phyloP scores from a whole-genome alignment of 2,113 vertebrate species.

The Cololabis saira region DNA sequence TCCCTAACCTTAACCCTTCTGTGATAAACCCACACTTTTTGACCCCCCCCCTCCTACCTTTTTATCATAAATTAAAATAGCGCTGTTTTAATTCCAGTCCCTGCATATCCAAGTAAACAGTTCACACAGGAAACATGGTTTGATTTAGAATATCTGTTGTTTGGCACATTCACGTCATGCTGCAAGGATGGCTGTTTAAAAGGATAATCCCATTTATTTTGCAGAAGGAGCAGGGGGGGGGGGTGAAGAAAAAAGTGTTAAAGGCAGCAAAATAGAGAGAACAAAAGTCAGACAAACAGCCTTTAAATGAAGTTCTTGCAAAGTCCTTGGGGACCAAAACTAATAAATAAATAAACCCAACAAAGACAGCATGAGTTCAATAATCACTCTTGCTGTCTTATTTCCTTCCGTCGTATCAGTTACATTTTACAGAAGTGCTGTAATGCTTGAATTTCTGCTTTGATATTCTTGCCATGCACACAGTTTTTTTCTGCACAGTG shows the following conservation, averaged over 20 bases:
- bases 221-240: no score
- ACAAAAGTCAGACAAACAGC: no score
- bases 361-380: no score
- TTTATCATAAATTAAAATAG: constrained; percentile 29
- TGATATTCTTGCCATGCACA: neutral
- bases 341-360: no score
- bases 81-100: constrained; percentile 22
- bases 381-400: no score
- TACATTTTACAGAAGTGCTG: neutral
- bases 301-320: no score
- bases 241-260: no score
- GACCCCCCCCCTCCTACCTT: constrained; percentile 1
- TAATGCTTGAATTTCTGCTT: neutral
- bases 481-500: neutral
- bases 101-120: constrained; percentile 9
- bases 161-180: neutral
- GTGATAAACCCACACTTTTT: constrained; percentile 17
- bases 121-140: neutral
- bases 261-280: no score
- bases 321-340: no score
- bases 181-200: neutral
- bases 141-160: constrained; percentile 7
- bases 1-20: no score
- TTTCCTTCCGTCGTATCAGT: no score
- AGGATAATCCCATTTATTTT: neutral